Evolutionary conservation across 1,140 invertebrate species (phyloP), one percentile per base, ranked within the genome.

Genomic region (Aradophagus sp.): DNA sequence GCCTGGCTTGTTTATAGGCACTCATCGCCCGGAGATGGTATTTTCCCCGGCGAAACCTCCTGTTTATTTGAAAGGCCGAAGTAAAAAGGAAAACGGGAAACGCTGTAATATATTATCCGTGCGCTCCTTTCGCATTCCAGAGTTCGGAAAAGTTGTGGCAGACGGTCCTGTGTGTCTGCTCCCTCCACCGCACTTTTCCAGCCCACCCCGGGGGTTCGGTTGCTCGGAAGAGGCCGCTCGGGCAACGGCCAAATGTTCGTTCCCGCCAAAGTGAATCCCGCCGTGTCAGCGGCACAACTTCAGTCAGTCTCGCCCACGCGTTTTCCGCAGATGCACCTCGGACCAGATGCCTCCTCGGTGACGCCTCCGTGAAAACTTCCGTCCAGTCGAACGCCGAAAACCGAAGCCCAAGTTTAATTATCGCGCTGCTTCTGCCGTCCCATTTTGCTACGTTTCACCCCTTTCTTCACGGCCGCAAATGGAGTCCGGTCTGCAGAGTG

Each of bases 251-350:
- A 44, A 62, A 50, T 42, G 47, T 34, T 50, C 19, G 29, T 62
- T 52, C 45, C 58, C 58, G 58, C 45, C 58, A 62, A 62, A 62
- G 26, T 48, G 42, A 48, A 47, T 39, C 26, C 32, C 13, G 20
- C 20, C 4, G 20, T 23, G 4, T 15, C 23, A 8, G 1, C 7
- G 19, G 1, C 39, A 7, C 35, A 56, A 48, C 4, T 23, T 8
- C 20, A 23, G 20, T 62, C 58, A 62, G 45, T 62, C 31, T 50
- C 58, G 52, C 58, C 58, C 58, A 62, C 58, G 58, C 58, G 31
- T 50, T 52, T 62, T 62, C 45, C 38, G 20, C 47, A 44, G 58
- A 52, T 52, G 39, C 58, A 52, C 4, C 36, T 52, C 52, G 17
- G 26, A 23, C 52, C 36, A 23, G 20, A 23, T 23, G 20, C 20